Base-by-base conservation (phyloP, 2,888 invertebrate genomes). In the Plagiodera versicolora region DNA sequence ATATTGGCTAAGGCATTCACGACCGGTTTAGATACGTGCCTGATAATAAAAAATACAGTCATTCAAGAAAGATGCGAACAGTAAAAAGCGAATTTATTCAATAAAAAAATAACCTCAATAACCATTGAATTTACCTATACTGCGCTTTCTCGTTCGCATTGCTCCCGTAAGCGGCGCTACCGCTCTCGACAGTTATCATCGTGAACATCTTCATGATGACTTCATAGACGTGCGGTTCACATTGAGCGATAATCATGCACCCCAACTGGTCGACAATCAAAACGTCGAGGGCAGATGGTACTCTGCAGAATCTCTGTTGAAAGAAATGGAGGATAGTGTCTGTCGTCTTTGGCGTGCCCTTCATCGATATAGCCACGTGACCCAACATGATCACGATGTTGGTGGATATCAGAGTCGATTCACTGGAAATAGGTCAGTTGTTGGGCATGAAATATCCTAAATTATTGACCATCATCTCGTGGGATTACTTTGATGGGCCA, bases 161-260 rank as follows among this genome's bases (percentile, higher is more conserved):
- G 18, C 85, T 83, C 1, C 85, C 84, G 69, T 91, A 90, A 0
- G 88, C 87, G 0, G 91, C 86, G 65, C 90, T 92, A 64, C 95
- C 92, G 6, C 94, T 92, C 75, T 96, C 95, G 10, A 97, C 91
- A 0, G 95, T 95, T 73, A 98, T 95, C 79, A 94, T 92, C 0
- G 92, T 94, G 81, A 98, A 98, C 93, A 98, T 95, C 74, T 94
- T 89, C 97, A 99, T 96, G 65, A 99, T 95, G 78, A 95, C 95
- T 72, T 95, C 95, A 76, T 96, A 94, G 17, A 90, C 88, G 30
- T 87, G 85, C 0, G 89, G 87, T 72, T 92, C 93, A 68, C 93
- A 93, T 74, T 92, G 92, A 0, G 97, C 95, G 56, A 99, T 94
- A 61, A 98, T 92, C 91, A 99, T 98, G 77, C 96, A 96, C 11